A percentile compares a stretch with the other conserved stretches of the same genome.
Conservation (phyloP, 2,888 invertebrate species). For the Leptopilina syphax region DNA sequence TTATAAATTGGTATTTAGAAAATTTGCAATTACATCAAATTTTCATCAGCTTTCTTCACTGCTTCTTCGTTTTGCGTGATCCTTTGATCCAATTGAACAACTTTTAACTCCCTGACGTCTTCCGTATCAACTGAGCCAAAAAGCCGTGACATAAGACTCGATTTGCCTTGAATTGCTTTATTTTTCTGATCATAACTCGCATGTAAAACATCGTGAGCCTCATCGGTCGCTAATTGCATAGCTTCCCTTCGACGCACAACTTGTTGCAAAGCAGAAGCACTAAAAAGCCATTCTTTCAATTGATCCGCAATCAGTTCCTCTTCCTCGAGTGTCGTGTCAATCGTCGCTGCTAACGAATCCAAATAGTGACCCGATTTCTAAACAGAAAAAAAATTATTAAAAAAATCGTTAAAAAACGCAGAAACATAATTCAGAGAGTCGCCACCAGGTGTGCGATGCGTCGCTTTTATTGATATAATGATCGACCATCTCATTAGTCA, state of each 20-base stretch:
- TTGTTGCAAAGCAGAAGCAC: slow-evolving; percentile 85
- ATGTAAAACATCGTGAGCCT: slow-evolving; percentile 83
- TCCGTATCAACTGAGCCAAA: slow-evolving; percentile 88
- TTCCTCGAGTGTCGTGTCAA: slow-evolving; percentile 87
- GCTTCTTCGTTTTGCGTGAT: slow-evolving; percentile 81
- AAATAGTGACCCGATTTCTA: slow-evolving; percentile 81
- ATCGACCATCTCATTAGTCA: too few relatives aligned
- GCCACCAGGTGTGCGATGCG: too few relatives aligned
- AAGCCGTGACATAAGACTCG: slow-evolving; percentile 84
- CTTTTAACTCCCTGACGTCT: slow-evolving; percentile 85
- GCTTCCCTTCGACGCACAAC: slow-evolving; percentile 87
- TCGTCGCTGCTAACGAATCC: slow-evolving; percentile 86
- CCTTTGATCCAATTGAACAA: slow-evolving; percentile 83
- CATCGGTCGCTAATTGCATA: slow-evolving; percentile 85
- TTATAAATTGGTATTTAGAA: not conserved
- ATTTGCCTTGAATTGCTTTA: slow-evolving; percentile 79
- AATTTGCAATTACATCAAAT: slow-evolving; percentile 78
- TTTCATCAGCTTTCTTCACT: slow-evolving; percentile 80
- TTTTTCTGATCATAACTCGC: slow-evolving; percentile 77
- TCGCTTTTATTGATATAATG: too few relatives aligned
- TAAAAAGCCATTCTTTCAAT: slow-evolving; percentile 89
- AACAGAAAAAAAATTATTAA: not conserved
- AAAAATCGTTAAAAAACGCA: not conserved
- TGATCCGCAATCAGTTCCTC: slow-evolving; percentile 91
- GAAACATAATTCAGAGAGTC: too few relatives aligned